Evolutionary conservation across 2,113 vertebrate genomes (phyloP).

Genomic region (Amphiprion ocellaris): DNA sequence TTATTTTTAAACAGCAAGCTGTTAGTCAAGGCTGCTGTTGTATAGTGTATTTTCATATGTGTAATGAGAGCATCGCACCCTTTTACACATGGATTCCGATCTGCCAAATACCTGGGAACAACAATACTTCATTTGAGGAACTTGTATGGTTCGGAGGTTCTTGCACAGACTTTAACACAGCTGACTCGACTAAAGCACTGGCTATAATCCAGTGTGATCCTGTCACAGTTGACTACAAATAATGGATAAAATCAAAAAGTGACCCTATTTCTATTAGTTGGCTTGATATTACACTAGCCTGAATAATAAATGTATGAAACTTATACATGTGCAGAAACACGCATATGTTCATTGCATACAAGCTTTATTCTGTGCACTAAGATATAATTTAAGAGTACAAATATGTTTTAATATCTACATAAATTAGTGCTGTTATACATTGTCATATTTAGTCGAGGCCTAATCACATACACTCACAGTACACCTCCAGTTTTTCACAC

Average conservation of each 20-base stretch:
- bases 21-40: not conserved
- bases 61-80: not conserved
- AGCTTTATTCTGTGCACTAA: slow-evolving; percentile 1
- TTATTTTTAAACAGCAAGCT: not conserved
- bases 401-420: not conserved
- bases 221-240: not conserved
- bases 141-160: slow-evolving; percentile 4
- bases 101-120: slow-evolving; percentile 16
- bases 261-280: not conserved
- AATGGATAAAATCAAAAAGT: not conserved
- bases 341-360: not conserved
- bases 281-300: not conserved
- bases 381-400: not conserved
- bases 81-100: slow-evolving; percentile 10
- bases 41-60: not conserved
- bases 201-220: not conserved
- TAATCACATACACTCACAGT: slow-evolving; percentile 19
- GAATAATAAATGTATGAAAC: no score
- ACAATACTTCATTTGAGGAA: not conserved
- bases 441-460: slow-evolving; percentile 41
- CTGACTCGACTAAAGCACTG: not conserved
- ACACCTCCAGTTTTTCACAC: slow-evolving; percentile 61
- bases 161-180: not conserved
- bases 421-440: slow-evolving; percentile 29
- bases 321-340: no score